Conservation (phyloP, 2,888 invertebrate species). For the Amiota mariae region DNA sequence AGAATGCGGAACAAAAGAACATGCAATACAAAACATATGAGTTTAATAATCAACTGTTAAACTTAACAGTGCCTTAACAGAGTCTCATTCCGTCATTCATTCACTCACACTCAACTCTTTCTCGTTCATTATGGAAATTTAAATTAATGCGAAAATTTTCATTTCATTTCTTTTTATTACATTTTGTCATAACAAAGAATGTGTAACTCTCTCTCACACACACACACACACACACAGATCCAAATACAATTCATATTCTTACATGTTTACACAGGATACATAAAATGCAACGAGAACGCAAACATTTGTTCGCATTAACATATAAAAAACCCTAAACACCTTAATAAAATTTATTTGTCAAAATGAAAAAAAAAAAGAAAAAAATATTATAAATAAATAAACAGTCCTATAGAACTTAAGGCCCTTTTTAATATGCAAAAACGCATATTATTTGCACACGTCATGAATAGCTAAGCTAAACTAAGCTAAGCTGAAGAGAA, state of each 20-base stretch:
- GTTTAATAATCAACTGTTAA: constrained; percentile 2
- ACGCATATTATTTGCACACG: constrained; percentile 60
- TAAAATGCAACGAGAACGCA: constrained; percentile 34
- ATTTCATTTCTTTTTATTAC: constrained; percentile 16
- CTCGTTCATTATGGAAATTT: too few species aligned
- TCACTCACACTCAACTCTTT: not conserved
- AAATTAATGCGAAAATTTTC: not conserved
- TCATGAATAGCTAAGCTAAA: constrained; percentile 28
- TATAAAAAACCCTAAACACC: constrained; percentile 27
- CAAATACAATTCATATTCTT: constrained; percentile 3
- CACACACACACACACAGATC: not conserved
- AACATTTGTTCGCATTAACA: constrained; percentile 33
- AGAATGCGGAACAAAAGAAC: too few species aligned
- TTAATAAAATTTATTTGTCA: constrained; percentile 47
- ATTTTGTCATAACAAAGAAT: constrained; percentile 25
- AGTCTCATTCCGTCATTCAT: not conserved
- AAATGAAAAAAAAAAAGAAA: constrained; percentile 11
- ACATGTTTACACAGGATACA: constrained; percentile 24
- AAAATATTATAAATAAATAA: too few species aligned
- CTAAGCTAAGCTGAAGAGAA: not conserved
- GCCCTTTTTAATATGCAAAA: constrained; percentile 62
- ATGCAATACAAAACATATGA: too few species aligned
- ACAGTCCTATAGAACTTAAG: too few species aligned
- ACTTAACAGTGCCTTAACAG: not conserved
- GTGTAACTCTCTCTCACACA: not conserved